Evolutionary conservation across 2,113 vertebrate genomes (phyloP).

Genomic region (Chelonoidis abingdonii): DNA sequence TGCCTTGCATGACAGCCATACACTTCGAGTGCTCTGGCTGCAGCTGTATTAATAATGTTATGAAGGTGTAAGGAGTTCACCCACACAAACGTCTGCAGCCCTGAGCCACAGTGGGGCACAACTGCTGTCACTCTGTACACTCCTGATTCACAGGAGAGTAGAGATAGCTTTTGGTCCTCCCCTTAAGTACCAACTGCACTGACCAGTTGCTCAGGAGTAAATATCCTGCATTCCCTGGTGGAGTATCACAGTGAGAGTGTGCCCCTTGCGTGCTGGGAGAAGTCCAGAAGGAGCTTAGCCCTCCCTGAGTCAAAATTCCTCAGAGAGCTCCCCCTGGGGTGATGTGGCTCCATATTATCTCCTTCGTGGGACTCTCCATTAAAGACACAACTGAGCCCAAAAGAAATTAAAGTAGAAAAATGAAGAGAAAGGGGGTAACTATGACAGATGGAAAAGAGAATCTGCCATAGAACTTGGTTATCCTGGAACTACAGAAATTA

Average conservation of each 20-base stretch:
- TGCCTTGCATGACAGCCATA: not conserved
- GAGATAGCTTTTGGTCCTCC: rapidly evolving
- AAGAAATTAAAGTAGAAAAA: not conserved
- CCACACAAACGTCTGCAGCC: not conserved
- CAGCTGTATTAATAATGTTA: rapidly evolving
- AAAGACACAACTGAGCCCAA: not conserved
- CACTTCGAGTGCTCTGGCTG: not conserved
- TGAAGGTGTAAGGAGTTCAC: not conserved
- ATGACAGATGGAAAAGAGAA: not conserved
- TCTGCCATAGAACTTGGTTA: not conserved
- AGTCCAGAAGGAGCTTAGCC: not conserved
- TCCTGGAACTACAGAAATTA: not conserved
- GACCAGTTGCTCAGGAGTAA: not conserved
- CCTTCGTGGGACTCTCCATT: not conserved
- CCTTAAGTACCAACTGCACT: not conserved
- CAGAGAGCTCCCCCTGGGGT: not conserved
- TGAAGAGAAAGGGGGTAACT: not conserved
- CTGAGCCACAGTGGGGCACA: not conserved
- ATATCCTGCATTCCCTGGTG: not conserved
- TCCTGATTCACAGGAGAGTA: not conserved
- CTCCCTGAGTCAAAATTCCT: not conserved
- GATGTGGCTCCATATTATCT: rapidly evolving
- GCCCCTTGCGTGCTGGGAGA: not conserved
- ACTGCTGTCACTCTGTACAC: not conserved
- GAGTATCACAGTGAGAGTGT: not conserved